These are phyloP conservation scores for Limenitis camilla DNA, from an alignment of 2,888 invertebrate species.

Conservation along the genomic window DNA sequence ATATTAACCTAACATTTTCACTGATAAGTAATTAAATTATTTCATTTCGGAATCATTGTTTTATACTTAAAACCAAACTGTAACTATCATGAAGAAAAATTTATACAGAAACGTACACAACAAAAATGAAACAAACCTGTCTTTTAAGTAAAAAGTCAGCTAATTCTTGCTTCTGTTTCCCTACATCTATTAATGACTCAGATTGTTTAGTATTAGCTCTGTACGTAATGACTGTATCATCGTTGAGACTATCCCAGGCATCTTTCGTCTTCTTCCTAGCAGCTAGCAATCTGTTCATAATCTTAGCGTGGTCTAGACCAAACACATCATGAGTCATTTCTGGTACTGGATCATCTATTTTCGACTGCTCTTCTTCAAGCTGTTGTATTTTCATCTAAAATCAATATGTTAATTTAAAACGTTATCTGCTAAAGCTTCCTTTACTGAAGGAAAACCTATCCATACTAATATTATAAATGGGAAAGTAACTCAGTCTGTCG, in stretches of 20 bases:
- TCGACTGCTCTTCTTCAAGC: constrained; percentile 46
- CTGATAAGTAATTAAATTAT: too few species aligned
- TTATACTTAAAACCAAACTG: too few species aligned
- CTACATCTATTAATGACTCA: constrained; percentile 30
- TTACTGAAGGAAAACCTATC: too few species aligned
- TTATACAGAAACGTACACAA: neutral
- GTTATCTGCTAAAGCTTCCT: neutral
- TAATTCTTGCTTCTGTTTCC: constrained; percentile 65
- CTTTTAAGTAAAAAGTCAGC: constrained; percentile 71
- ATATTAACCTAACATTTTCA: too few species aligned
- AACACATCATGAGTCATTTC: constrained; percentile 82
- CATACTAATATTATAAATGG: too few species aligned
- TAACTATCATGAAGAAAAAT: too few species aligned
- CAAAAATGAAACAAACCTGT: constrained; percentile 41
- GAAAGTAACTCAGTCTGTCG: too few species aligned
- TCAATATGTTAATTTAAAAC: neutral
- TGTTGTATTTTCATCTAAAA: constrained; percentile 59
- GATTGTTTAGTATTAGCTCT: constrained; percentile 29
- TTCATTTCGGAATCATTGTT: too few species aligned
- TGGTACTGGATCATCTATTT: constrained; percentile 70
- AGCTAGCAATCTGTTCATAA: constrained; percentile 72
- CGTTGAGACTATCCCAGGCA: constrained; percentile 63
- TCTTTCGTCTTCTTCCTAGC: constrained; percentile 70
- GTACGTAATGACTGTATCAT: constrained; percentile 48
- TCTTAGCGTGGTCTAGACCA: constrained; percentile 79